Evolutionary conservation across 1,140 invertebrate species (phyloP).

Genomic region (Bombyx mandarina): DNA sequence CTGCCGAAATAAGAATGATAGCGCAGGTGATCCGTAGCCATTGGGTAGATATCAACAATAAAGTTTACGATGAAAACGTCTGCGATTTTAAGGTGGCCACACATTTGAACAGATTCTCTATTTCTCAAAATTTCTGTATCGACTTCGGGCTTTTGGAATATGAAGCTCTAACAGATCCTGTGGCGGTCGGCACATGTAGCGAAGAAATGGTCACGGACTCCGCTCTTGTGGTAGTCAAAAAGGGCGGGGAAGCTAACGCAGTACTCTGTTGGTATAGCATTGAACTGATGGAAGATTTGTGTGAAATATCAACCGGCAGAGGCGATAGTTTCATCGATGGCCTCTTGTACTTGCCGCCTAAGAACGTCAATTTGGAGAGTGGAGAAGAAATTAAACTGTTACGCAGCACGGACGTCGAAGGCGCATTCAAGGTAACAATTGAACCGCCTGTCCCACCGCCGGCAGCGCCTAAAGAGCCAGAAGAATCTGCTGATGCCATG

Average conservation of each 20-base stretch:
- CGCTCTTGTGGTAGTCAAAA: constrained; percentile 27
- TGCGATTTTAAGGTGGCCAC: constrained; percentile 34
- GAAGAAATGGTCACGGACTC: constrained; percentile 19
- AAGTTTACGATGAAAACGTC: constrained; percentile 45
- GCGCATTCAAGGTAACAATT: constrained; percentile 33
- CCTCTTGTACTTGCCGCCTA: constrained; percentile 34
- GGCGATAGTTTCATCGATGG: constrained; percentile 37
- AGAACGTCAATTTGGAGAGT: constrained; percentile 18
- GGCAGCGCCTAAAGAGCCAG: background rate
- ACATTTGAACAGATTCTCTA: constrained; percentile 49
- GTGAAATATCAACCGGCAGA: constrained; percentile 36
- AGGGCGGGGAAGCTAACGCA: constrained; percentile 33
- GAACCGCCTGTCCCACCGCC: constrained; percentile 6
- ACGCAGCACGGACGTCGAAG: constrained; percentile 37
- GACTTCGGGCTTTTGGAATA: constrained; percentile 42
- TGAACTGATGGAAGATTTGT: constrained; percentile 37
- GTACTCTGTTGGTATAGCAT: constrained; percentile 53
- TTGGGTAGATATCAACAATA: constrained; percentile 48
- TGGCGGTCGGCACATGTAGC: constrained; percentile 23
- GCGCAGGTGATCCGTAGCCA: constrained; percentile 39
- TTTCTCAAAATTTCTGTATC: constrained; percentile 46
- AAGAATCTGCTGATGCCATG: too few relatives aligned
- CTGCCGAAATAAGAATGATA: constrained; percentile 35
- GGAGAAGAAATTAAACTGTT: constrained; percentile 31
- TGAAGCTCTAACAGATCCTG: constrained; percentile 30